Evolutionary conservation across 1,140 invertebrate species (phyloP).

Genomic region (Hermetia illucens): DNA sequence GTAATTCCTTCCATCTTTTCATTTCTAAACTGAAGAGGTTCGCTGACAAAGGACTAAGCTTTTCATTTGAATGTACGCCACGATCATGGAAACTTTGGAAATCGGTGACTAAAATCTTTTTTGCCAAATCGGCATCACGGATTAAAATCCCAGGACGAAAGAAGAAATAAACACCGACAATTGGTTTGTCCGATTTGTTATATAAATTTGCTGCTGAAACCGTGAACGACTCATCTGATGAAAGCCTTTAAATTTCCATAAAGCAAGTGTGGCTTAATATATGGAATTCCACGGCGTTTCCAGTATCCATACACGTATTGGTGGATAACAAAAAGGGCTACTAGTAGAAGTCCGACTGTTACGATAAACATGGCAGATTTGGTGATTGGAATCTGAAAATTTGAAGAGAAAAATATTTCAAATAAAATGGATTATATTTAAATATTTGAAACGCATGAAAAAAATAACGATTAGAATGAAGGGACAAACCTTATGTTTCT

Average conservation of each 20-base stretch:
- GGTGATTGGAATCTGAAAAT: no score
- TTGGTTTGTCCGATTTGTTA: background rate
- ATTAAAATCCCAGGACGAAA: background rate
- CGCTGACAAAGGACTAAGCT: slow-evolving; percentile 9
- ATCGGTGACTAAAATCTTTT: slow-evolving; percentile 14
- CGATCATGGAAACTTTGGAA: slow-evolving; percentile 10
- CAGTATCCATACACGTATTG: slow-evolving; percentile 7
- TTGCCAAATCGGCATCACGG: slow-evolving; percentile 7
- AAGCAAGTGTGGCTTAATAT: slow-evolving; percentile 8
- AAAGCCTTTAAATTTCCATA: slow-evolving; percentile 7
- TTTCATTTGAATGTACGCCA: slow-evolving; percentile 5
- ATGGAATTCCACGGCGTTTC: slow-evolving; percentile 9
- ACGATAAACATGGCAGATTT: no score
- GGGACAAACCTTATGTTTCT: no score
- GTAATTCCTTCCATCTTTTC: background rate
- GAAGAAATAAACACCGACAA: background rate
- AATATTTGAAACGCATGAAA: no score
- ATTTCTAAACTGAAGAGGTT: slow-evolving; percentile 9
- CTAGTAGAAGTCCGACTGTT: no score
- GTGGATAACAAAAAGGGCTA: no score
- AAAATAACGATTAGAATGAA: no score
- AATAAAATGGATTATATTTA: no score
- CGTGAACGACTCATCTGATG: background rate
- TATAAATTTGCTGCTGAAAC: background rate
- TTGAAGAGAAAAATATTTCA: no score